Conservation (phyloP, 2,113 vertebrate genomes). For the Leptodactylus fuscus region DNA sequence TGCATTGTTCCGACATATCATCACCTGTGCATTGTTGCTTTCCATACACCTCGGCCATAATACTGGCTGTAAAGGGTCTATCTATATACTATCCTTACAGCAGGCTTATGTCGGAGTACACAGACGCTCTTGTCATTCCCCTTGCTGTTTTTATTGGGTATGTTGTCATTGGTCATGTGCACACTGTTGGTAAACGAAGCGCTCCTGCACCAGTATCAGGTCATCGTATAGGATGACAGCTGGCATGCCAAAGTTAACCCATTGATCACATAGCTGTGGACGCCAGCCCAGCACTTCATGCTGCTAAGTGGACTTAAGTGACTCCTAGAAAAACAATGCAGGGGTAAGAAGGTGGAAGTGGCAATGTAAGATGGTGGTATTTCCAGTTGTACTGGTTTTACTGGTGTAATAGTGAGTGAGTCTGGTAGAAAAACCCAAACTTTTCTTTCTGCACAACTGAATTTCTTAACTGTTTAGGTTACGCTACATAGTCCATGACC, state of each 20-base stretch:
- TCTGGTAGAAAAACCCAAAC: not conserved
- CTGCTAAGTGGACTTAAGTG: not conserved
- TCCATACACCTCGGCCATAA: too few species aligned
- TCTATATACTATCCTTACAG: too few species aligned
- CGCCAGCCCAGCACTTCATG: not conserved
- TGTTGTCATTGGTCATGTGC: too few species aligned
- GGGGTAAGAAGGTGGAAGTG: not conserved
- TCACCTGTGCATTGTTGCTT: too few species aligned
- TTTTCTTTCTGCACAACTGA: not conserved
- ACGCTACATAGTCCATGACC: not conserved
- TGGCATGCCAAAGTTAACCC: not conserved
- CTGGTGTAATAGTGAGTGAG: not conserved
- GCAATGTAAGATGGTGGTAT: constrained; percentile 2
- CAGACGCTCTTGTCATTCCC: too few species aligned
- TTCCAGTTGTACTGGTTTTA: not conserved
- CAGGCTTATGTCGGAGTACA: too few species aligned
- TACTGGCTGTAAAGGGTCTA: too few species aligned
- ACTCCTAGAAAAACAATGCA: not conserved
- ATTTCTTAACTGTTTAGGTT: not conserved
- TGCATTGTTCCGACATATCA: too few species aligned
- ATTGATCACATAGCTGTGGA: not conserved
- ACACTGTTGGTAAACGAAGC: too few species aligned
- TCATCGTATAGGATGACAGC: not conserved
- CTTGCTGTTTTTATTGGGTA: too few species aligned
- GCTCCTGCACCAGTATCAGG: not conserved